Conservation (phyloP, 2,888 invertebrate species). For the Drosophila seclusa region DNA sequence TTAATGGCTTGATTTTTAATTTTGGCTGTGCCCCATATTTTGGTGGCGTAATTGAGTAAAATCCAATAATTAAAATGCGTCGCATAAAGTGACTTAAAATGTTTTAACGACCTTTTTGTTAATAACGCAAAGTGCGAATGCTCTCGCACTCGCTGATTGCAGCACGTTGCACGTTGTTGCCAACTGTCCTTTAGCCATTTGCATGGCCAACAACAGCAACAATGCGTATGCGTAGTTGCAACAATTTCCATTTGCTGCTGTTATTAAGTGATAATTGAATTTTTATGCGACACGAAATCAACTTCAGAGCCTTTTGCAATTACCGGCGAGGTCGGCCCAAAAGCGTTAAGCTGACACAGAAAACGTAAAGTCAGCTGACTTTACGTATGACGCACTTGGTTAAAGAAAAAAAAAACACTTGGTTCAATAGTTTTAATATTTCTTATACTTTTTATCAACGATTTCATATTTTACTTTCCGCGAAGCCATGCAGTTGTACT, state of each 20-base stretch:
- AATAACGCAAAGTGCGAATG: constrained; percentile 76
- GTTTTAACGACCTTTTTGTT: constrained; percentile 76
- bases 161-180: constrained; percentile 24
- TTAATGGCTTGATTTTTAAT: constrained; percentile 31
- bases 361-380: background rate
- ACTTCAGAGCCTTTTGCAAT: constrained; percentile 43
- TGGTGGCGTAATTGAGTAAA: constrained; percentile 64
- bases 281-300: constrained; percentile 63
- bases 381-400: background rate
- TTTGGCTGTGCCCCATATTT: constrained; percentile 45
- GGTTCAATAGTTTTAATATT: background rate
- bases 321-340: constrained; percentile 24
- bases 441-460: background rate
- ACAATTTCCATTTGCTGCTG: constrained; percentile 70
- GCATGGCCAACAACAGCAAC: constrained; percentile 29
- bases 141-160: constrained; percentile 43
- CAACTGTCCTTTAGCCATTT: constrained; percentile 34
- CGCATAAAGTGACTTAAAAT: constrained; percentile 74
- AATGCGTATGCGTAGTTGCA: constrained; percentile 26
- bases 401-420: background rate
- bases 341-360: constrained; percentile 22
- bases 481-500: constrained; percentile 6
- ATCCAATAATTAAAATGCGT: constrained; percentile 73
- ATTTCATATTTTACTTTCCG: background rate
- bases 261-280: constrained; percentile 81